Base-by-base conservation (phyloP, 2,888 invertebrate species). In the Phengaris arion region DNA sequence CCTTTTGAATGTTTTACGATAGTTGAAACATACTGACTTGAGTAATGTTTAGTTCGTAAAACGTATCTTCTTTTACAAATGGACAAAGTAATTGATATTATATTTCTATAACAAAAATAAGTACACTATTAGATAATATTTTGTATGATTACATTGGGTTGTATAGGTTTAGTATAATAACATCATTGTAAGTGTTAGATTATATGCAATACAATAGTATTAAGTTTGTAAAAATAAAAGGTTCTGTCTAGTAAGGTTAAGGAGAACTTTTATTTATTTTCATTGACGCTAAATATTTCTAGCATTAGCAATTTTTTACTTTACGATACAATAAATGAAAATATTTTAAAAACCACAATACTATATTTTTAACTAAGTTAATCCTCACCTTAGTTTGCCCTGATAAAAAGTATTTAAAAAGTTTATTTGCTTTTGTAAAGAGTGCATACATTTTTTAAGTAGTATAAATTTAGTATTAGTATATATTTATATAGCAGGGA, bases 71-170 rank as follows among this genome's bases (percentile, higher is more conserved):
- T 83, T 82, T 82, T 85, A 83, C 84, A 86, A 85, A 86, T 87
- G 91, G 91, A 90, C 90, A 91, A 92, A 89, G 86, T 74, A 86
- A 85, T 84, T 85, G 85, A 89, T 89, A 88, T 88, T 88, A 87
- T 88, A 89, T 87, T 87, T 87, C 83, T 90, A 89, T 77, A 80
- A 79, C 80, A 79, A 84, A 85, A 85, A 83, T 89, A 89, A 91
- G 91, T 91, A 91, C 90, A 92, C 83, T 85, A 84, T 83, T 85
- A 86, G 85, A 87, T 83, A 84, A 89, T 92, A 91, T 91, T 92
- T 92, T 92, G 91, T 93, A 92, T 90, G 90, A 92, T 92, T 91
- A 87, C 87, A 85, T 90, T 91, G 90, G 92, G 91, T 92, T 93
- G 91, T 92, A 89, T 92, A 91, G 88, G 87, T 86, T 88, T 81